These are phyloP conservation scores for Collichthys lucidus DNA, from an alignment of 2,113 vertebrate genomes.

Conservation along the genomic window DNA sequence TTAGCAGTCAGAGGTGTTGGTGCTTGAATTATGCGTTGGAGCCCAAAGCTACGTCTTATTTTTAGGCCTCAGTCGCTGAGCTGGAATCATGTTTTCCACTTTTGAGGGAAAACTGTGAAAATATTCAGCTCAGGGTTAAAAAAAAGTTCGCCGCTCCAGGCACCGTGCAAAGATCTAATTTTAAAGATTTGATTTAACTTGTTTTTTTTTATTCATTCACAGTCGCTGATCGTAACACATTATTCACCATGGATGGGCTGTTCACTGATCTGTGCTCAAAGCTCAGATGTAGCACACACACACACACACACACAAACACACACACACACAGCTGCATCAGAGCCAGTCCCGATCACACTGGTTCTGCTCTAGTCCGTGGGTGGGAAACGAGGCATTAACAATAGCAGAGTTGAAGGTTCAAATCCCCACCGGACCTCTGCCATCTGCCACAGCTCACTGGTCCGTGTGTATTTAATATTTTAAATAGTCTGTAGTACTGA, in stretches of 20 bases:
- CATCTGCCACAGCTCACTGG: conserved; percentile 51
- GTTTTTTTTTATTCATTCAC: neutral
- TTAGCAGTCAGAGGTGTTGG: neutral
- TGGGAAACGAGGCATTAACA: conserved; percentile 53
- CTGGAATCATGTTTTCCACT: conserved; percentile 14
- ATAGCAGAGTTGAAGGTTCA: conserved; percentile 62
- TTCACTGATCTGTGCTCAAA: conserved; percentile 66
- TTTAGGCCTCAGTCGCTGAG: conserved; percentile 8
- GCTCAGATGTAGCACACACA: conserved; percentile 56
- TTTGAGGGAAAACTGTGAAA: conserved; percentile 1
- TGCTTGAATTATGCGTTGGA: neutral
- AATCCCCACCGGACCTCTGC: conserved; percentile 45
- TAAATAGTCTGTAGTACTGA: no score
- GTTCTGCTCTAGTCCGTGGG: conserved; percentile 50
- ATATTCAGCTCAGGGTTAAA: neutral
- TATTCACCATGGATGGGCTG: conserved; percentile 56
- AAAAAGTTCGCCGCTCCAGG: neutral
- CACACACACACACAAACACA: conserved; percentile 5
- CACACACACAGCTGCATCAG: conserved; percentile 40
- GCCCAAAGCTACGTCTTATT: conserved; percentile 10
- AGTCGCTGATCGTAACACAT: conserved; percentile 20
- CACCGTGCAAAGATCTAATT: neutral
- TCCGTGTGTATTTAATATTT: conserved; percentile 6
- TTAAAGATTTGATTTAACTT: neutral
- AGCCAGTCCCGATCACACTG: conserved; percentile 28